Base-by-base conservation (phyloP, 2,888 invertebrate species). In the Aradus depressus region DNA sequence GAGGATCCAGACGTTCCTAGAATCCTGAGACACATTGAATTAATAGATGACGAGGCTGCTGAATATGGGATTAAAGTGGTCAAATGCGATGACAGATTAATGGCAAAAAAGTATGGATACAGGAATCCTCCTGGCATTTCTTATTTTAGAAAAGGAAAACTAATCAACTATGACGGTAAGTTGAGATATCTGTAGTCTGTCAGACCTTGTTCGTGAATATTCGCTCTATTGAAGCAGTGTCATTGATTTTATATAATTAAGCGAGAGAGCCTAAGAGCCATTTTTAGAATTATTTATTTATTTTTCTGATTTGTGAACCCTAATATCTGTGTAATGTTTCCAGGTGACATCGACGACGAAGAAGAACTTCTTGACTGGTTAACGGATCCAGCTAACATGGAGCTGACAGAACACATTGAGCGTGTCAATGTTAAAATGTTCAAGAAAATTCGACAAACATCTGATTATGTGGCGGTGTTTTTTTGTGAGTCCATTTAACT, bases 41-140 rank as follows among this genome's bases (percentile, higher is more conserved):
- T 90, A 43, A 92, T 91, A 59, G 92, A 92, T 61, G 90, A 91
- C 61, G 91, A 92, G 70, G 90, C 90, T 16, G 73, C 82, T 8
- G 90, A 91, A 66, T 92, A 90, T 67, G 91, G 91, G 49, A 91
- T 92, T 54, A 84, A 86, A 70, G 79, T 92, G 57, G 87, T 87
- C 0, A 87, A 91, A 70, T 86, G 86, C 73, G 78, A 77, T 61
- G 92, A 92, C 67, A 75, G 81, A 16, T 68, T 92, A 26, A 92
- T 92, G 88, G 91, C 90, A 2, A 92, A 92, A 66, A 92, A 92
- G 65, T 92, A 87, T 66, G 91, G 91, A 1, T 89, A 77, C 64
- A 75, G 91, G 53, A 84, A 87, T 66, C 88, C 89, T 19, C 92
- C 92, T 0, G 92, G 91, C 4, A 80, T 92, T 5, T 87, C 88